Evolutionary conservation across 2,113 vertebrate species (phyloP).

Genomic region (Varanus komodoensis): DNA sequence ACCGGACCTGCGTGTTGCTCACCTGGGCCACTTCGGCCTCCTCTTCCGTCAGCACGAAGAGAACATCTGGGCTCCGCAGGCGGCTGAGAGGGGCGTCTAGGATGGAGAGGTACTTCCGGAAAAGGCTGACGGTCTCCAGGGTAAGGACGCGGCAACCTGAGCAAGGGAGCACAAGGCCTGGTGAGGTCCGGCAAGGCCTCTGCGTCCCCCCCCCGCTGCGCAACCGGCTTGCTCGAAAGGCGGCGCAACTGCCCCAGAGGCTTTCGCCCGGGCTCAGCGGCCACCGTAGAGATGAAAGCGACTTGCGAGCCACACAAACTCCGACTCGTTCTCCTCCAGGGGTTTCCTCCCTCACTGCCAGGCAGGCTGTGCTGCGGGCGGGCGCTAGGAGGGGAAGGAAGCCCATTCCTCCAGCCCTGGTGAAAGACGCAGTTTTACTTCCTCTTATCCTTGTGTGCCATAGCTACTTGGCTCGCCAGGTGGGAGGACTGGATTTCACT

Average conservation of each 20-base stretch:
- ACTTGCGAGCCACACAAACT: too few species aligned
- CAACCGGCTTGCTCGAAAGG: not conserved
- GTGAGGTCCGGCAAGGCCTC: not conserved
- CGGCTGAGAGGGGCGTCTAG: conserved; percentile 89
- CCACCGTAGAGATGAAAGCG: not conserved
- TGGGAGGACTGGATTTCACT: too few species aligned
- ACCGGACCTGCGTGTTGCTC: conserved; percentile 43
- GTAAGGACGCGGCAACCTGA: conserved; percentile 84
- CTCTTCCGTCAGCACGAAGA: conserved; percentile 78
- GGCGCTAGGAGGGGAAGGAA: too few species aligned
- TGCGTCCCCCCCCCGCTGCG: not conserved
- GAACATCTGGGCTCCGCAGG: conserved; percentile 74
- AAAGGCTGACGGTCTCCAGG: conserved; percentile 83
- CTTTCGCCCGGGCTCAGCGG: not conserved
- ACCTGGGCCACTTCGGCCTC: conserved; percentile 88
- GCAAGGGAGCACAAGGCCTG: not conserved
- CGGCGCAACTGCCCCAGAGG: not conserved
- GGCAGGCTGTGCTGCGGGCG: too few species aligned
- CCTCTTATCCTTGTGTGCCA: too few species aligned
- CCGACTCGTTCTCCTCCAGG: too few species aligned
- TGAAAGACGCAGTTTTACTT: too few species aligned
- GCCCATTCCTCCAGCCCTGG: too few species aligned
- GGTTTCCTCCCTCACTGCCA: too few species aligned
- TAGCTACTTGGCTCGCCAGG: too few species aligned
- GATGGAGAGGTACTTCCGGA: conserved; percentile 90